These are phyloP conservation scores for Vulpes lagopus DNA, from an alignment of 2,113 vertebrate genomes.

Conservation along the genomic window DNA sequence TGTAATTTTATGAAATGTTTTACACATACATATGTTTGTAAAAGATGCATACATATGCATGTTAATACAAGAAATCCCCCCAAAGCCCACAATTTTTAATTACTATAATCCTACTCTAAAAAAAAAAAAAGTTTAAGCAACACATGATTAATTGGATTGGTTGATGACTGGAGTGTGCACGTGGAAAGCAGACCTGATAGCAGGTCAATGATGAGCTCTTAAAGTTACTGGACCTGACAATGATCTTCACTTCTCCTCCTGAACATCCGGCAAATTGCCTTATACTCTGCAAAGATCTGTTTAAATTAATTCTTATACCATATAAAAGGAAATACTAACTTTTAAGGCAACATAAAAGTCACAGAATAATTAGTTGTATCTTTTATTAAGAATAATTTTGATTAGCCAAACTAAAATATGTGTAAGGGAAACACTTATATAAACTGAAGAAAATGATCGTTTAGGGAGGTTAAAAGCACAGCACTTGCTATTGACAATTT, in stretches of 20 bases:
- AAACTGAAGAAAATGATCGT: not conserved
- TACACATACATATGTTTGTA: not conserved
- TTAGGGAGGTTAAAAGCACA: not conserved
- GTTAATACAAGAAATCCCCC: not conserved
- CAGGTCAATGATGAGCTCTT: not conserved
- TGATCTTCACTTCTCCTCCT: not conserved
- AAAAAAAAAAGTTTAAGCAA: not conserved
- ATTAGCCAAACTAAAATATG: not conserved
- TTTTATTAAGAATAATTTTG: not conserved
- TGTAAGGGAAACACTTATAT: not conserved
- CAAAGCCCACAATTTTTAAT: not conserved
- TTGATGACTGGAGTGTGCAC: not conserved
- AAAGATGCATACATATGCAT: not conserved
- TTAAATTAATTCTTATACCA: not conserved
- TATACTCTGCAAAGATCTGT: not conserved
- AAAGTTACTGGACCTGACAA: not conserved
- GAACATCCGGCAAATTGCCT: not conserved
- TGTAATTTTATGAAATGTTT: not conserved
- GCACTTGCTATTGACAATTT: not conserved
- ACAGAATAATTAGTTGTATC: not conserved
- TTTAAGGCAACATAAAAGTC: not conserved
- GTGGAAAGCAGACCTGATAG: not conserved
- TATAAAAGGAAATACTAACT: not conserved
- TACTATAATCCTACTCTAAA: not conserved
- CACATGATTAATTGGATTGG: accelerated